A percentile compares a stretch with the other conserved stretches of the same genome.
Conservation (phyloP, 2,113 vertebrate species). For the Odobenus rosmarus region DNA sequence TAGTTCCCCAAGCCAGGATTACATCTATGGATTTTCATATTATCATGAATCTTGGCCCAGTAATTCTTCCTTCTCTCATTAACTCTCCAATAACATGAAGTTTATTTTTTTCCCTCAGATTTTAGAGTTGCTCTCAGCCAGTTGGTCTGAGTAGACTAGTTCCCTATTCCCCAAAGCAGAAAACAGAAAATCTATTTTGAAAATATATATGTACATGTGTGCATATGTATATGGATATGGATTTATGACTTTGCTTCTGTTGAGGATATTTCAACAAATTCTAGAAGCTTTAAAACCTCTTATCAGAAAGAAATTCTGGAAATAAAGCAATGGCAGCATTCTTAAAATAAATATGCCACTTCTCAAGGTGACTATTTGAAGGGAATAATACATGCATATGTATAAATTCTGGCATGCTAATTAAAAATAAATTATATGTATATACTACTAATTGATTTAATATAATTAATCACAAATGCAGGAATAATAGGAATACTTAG, state of each 20-base stretch:
- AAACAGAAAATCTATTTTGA: not conserved
- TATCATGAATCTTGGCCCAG: not conserved
- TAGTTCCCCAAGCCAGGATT: not conserved
- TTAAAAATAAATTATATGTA: slow-evolving; percentile 23
- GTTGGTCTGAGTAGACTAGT: not conserved
- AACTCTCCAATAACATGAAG: not conserved
- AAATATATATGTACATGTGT: not conserved
- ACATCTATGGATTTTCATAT: not conserved
- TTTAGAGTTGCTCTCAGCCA: not conserved
- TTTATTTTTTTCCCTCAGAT: not conserved
- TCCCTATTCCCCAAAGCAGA: not conserved
- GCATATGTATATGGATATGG: not conserved
- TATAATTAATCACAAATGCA: not conserved
- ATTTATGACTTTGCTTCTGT: slow-evolving; percentile 20
- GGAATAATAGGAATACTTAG: not conserved
- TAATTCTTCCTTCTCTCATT: not conserved
- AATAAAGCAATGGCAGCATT: not conserved
- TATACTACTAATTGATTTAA: not conserved
- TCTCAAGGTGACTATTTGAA: not conserved
- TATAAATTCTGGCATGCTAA: not conserved
- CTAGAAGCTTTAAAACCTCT: not conserved
- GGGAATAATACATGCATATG: not conserved
- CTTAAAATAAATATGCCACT: not conserved
- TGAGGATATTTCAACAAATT: not conserved
- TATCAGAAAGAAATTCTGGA: slow-evolving; percentile 8